Conservation (phyloP, 2,113 vertebrate species). For the Pterophyllum scalare region DNA sequence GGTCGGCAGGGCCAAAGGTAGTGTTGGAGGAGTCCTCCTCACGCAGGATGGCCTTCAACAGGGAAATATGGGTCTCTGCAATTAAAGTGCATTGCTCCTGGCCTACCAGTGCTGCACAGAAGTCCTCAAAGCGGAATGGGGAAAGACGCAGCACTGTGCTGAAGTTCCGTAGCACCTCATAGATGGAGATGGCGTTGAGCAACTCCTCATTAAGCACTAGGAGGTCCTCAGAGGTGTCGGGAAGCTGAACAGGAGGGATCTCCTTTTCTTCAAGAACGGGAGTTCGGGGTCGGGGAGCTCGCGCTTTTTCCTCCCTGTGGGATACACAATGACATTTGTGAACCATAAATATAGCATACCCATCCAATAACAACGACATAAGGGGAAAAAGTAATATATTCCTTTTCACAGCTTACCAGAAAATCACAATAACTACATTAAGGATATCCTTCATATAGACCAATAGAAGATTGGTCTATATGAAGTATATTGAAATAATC, state of each 20-base stretch:
- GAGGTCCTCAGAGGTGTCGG: conserved; percentile 94
- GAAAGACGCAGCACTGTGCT: conserved; percentile 95
- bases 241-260: conserved; percentile 90
- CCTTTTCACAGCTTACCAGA: background rate
- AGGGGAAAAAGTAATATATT: background rate
- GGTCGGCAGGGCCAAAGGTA: conserved; percentile 96
- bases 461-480: background rate
- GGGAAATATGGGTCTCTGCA: conserved; percentile 93
- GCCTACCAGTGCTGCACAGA: conserved; percentile 93
- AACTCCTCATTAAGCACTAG: conserved; percentile 93
- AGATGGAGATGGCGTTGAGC: conserved; percentile 92
- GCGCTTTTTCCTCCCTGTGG: conserved; percentile 86
- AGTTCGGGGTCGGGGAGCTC: conserved; percentile 89
- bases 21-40: conserved; percentile 99
- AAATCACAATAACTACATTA: background rate
- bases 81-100: conserved; percentile 98
- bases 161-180: conserved; percentile 97
- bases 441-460: background rate
- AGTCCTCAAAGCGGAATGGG: conserved; percentile 98
- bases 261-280: conserved; percentile 95
- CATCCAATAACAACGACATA: background rate
- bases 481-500: background rate
- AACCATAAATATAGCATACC: background rate
- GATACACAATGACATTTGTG: background rate
- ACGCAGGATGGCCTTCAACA: conserved; percentile 94